A percentile compares a stretch with the other conserved stretches of the same genome.
phyloP scores from a whole-genome alignment of 2,888 invertebrate species.

The Nomada fucata region DNA sequence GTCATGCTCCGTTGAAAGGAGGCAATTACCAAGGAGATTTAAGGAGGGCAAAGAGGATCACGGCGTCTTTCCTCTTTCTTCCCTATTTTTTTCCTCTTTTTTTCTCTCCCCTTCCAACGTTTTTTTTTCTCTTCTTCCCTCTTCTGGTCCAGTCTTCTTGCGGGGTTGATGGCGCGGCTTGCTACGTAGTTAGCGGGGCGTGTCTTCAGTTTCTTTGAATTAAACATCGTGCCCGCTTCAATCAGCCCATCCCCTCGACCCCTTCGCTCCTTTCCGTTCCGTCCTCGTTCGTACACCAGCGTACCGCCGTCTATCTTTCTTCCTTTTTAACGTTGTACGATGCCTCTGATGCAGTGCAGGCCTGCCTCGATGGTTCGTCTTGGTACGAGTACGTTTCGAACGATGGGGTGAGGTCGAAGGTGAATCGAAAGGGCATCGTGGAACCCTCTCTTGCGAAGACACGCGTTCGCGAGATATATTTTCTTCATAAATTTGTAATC shows the following conservation, averaged over 20 bases:
- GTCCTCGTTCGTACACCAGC: conserved; percentile 47
- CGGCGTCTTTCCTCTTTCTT: conserved; percentile 36
- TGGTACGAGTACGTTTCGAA: conserved; percentile 33
- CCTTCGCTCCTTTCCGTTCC: conserved; percentile 43
- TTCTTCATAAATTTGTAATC: conserved; percentile 78
- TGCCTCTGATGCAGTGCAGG: conserved; percentile 25
- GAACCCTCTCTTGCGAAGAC: conserved; percentile 8
- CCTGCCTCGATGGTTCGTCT: conserved; percentile 35
- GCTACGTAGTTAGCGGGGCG: conserved; percentile 78
- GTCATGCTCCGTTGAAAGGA: conserved; percentile 62
- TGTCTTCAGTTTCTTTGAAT: conserved; percentile 81
- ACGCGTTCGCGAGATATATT: conserved; percentile 71
- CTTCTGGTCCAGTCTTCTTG: conserved; percentile 56
- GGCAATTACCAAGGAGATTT: conserved; percentile 71
- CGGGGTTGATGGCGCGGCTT: conserved; percentile 65
- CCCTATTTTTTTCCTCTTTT: neutral
- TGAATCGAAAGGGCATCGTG: conserved; percentile 67
- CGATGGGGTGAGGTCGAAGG: conserved; percentile 61
- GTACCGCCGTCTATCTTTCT: conserved; percentile 45
- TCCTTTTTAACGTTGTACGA: conserved; percentile 11
- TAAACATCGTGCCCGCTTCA: conserved; percentile 80
- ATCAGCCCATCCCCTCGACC: conserved; percentile 71
- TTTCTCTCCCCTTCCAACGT: neutral
- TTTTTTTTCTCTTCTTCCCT: conserved; percentile 11
- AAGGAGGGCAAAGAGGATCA: conserved; percentile 64